Evolutionary conservation across 30 jellyfish, hydroid and myxozoan species (phyloP), one percentile per base, ranked within the genome.

Genomic region (Aurelia coerulea): DNA sequence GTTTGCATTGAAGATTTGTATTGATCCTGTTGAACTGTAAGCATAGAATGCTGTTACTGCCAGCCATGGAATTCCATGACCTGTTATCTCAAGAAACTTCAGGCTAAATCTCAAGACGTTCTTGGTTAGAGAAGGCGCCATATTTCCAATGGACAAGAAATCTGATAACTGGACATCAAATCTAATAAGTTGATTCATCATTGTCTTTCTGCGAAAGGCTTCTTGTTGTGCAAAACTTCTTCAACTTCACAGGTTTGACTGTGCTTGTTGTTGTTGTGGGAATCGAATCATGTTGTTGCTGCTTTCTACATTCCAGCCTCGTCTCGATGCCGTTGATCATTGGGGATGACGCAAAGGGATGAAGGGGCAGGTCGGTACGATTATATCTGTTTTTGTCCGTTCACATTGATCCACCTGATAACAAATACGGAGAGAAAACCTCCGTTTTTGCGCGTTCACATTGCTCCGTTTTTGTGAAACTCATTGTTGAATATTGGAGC

Each of bases 61-160:
- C 0, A 93, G 78, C 98, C 98, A 93, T 54, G 97, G 98, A 32
- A 85, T 80, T 18, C 98, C 98, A 71, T 93, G 98, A 7, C 97
- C 98, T 37, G 96, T 76, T 76, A 96, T 62, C 68, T 93, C 98
- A 62, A 93, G 73, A 60, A 79, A 35, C 84, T 75, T 82, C 42
- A 87, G 41, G 18, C 65, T 59, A 10, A 62, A n/a, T 39, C 86
- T 65, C 58, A 80, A 41, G 16, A 32, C 18, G 50, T 42, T 64
- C 35, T 68, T 52, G 9, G 66, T 58, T 5, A 72, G 65, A 29
- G 31, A 62, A 62, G 80, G 80, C 89, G 65, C 10, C 68, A 59
- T 65, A 19, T 58, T 69, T 32, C 33, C 80, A 19, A 79, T 64
- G 16, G 89, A 60, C 50, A 79, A 35, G 35, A 58, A 64, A n/a